These are phyloP conservation scores for Ellobium chinense DNA, from an alignment of 2,888 invertebrate genomes.

Conservation along the genomic window DNA sequence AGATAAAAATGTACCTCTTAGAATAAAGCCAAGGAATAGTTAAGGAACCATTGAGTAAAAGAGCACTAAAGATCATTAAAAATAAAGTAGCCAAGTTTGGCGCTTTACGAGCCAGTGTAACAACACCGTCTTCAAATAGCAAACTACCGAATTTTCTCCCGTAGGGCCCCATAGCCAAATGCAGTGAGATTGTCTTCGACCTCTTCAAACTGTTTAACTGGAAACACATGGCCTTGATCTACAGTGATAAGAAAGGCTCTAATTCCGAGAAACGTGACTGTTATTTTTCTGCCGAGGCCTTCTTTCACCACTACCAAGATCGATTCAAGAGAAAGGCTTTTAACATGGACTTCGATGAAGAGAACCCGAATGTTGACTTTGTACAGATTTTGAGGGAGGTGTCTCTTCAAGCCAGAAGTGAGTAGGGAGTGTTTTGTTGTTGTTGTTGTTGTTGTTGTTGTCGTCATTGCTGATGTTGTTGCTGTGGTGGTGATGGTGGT, in stretches of 20 bases:
- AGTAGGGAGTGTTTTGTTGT: constrained; percentile 5
- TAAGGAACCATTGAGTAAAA: too few species aligned
- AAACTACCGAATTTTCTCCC: too few species aligned
- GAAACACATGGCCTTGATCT: constrained; percentile 18
- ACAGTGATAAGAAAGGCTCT: constrained; percentile 10
- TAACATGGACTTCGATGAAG: constrained; percentile 3
- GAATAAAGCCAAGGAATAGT: too few species aligned
- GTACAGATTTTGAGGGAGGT: not conserved
- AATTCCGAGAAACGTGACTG: constrained; percentile 14
- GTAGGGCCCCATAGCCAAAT: constrained; percentile 23
- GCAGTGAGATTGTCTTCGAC: constrained; percentile 1
- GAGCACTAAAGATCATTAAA: too few species aligned
- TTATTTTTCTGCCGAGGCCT: constrained; percentile 29
- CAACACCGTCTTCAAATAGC: too few species aligned
- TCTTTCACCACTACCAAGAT: not conserved
- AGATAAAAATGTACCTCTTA: too few species aligned
- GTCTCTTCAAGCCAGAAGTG: constrained; percentile 14
- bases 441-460: not conserved
- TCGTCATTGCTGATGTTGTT: not conserved
- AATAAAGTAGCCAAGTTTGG: too few species aligned
- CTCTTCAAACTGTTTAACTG: not conserved
- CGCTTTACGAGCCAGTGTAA: too few species aligned
- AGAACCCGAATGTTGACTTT: not conserved
- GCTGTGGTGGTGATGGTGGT: not conserved
- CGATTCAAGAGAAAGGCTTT: not conserved